Percentiles rank a stretch among this genome's conserved stretches.
Evolutionary conservation across 2,113 vertebrate genomes (phyloP).

Genomic region (Myotis yumanensis): DNA sequence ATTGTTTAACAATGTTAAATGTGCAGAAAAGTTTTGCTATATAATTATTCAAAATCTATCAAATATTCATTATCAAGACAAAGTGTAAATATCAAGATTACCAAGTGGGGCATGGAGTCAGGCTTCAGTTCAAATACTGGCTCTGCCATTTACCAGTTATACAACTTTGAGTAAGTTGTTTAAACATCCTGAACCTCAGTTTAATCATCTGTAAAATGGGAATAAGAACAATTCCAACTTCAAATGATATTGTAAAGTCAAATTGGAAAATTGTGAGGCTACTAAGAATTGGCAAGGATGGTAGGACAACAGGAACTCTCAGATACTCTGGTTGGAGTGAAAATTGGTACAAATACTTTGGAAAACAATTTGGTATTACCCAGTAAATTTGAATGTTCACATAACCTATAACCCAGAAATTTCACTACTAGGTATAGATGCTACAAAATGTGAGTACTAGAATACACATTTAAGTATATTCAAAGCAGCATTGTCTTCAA

Average conservation of each 20-base stretch:
- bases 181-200: neutral
- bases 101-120: neutral
- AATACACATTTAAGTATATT: neutral
- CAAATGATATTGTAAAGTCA: slow-evolving; percentile 31
- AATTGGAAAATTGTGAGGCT: slow-evolving; percentile 9
- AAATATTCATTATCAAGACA: slow-evolving; percentile 17
- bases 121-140: neutral
- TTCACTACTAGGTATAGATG: neutral
- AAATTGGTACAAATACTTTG: slow-evolving; percentile 14
- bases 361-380: neutral
- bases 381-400: neutral
- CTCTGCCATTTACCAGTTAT: neutral
- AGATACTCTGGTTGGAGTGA: neutral
- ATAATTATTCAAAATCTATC: slow-evolving; percentile 9
- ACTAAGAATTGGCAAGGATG: neutral
- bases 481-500: neutral
- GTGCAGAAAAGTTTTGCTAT: slow-evolving; percentile 30
- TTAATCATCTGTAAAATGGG: neutral
- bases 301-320: neutral
- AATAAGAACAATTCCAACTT: slow-evolving; percentile 29
- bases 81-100: slow-evolving; percentile 7
- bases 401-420: neutral
- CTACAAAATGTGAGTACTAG: neutral
- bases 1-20: slow-evolving; percentile 27
- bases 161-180: neutral